Conservation (phyloP, 2,113 vertebrate genomes). For the Lanius collurio region DNA sequence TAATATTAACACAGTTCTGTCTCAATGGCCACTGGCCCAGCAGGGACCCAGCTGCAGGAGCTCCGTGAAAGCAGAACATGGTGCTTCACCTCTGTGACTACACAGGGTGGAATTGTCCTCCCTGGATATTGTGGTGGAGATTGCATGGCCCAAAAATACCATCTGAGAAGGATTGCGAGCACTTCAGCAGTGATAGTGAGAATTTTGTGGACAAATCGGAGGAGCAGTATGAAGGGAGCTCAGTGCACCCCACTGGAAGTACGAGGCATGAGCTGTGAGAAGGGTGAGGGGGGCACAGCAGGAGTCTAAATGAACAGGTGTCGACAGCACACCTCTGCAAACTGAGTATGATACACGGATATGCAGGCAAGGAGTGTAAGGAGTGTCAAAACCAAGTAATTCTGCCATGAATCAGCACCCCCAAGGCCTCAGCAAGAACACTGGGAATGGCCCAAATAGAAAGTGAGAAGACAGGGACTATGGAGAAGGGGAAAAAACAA, state of each 20-base stretch:
- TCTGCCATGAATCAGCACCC: neutral
- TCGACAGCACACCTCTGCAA: neutral
- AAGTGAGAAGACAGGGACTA: neutral
- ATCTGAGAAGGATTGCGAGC: accelerated
- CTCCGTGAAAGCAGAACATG: neutral
- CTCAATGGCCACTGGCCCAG: neutral
- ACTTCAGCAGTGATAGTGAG: neutral
- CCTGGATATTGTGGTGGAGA: neutral
- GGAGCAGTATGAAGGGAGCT: neutral
- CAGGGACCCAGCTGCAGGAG: neutral
- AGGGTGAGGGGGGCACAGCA: neutral
- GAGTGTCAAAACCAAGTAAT: neutral
- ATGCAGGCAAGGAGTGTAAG: neutral
- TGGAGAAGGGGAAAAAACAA: neutral
- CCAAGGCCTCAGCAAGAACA: neutral
- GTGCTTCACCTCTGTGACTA: neutral
- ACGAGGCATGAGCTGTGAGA: neutral
- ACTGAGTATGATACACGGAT: neutral
- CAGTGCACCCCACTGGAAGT: neutral
- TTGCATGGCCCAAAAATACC: accelerated
- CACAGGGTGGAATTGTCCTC: neutral
- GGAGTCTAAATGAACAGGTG: neutral
- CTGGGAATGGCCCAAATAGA: neutral
- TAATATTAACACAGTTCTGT: neutral
- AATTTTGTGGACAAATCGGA: neutral